phyloP scores from a whole-genome alignment of 2,888 invertebrate genomes.

The Myopa tessellatipennis region DNA sequence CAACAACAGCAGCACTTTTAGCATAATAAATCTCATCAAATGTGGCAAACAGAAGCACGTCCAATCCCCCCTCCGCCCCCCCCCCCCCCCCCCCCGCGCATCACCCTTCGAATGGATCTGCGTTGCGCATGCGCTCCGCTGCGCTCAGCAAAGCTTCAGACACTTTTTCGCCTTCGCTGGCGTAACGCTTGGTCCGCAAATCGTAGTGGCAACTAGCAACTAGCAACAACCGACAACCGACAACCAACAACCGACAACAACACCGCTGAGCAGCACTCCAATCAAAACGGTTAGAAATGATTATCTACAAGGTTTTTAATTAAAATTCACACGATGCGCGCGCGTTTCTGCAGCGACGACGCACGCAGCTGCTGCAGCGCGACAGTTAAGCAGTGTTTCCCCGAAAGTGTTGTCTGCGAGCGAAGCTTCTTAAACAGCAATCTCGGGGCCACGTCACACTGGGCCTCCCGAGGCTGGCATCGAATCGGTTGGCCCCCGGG shows the following conservation, averaged over 20 bases:
- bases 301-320: conserved; percentile 52
- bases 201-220: background rate
- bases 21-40: conserved; percentile 11
- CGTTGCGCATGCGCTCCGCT: background rate
- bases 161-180: background rate
- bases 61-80: background rate
- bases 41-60: background rate
- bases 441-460: too few relatives aligned
- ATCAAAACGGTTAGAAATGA: conserved; percentile 3
- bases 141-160: background rate
- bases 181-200: background rate
- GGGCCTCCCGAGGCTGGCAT: too few relatives aligned
- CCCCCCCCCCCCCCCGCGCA: background rate
- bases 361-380: background rate
- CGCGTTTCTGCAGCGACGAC: background rate
- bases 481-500: too few relatives aligned
- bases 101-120: background rate
- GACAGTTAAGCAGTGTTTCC: background rate
- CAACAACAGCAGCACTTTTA: conserved; percentile 49
- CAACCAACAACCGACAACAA: background rate
- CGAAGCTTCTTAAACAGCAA: too few relatives aligned
- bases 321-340: conserved; percentile 64
- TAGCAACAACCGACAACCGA: background rate
- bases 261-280: background rate
- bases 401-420: too few relatives aligned